Evolutionary conservation across 1,140 invertebrate species (phyloP).

Genomic region (Scaptomyza montana): DNA sequence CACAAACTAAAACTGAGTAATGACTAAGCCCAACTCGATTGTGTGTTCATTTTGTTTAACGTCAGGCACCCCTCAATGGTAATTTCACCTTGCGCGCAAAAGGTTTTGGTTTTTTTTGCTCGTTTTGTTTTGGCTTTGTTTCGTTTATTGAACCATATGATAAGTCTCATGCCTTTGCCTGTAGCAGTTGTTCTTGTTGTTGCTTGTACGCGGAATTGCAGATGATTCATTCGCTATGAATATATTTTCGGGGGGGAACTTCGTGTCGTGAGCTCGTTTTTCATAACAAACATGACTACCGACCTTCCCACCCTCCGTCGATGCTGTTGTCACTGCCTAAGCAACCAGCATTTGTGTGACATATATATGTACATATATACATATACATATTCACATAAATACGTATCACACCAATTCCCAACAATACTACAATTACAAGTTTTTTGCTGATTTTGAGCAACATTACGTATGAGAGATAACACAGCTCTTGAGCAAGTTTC

Average conservation of each 20-base stretch:
- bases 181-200: slow-evolving; percentile 39
- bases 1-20: slow-evolving; percentile 14
- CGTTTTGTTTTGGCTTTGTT: slow-evolving; percentile 60
- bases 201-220: slow-evolving; percentile 70
- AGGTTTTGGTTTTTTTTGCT: slow-evolving; percentile 56
- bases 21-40: slow-evolving; percentile 39
- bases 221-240: slow-evolving; percentile 56
- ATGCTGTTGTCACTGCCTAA: neutral
- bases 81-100: slow-evolving; percentile 75
- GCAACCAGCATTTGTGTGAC: slow-evolving; percentile 14
- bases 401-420: slow-evolving; percentile 41
- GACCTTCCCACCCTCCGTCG: neutral
- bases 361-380: slow-evolving; percentile 9
- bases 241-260: slow-evolving; percentile 40
- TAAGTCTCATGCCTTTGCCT: slow-evolving; percentile 33
- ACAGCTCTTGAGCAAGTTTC: slow-evolving; percentile 19
- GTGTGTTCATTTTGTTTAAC: neutral
- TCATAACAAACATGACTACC: slow-evolving; percentile 47
- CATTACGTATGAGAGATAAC: slow-evolving; percentile 35
- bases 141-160: slow-evolving; percentile 72
- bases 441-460: slow-evolving; percentile 41
- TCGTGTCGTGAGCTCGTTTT: slow-evolving; percentile 60
- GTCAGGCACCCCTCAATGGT: slow-evolving; percentile 32
- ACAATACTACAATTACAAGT: slow-evolving; percentile 56
- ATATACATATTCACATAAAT: slow-evolving; percentile 14